These are phyloP conservation scores for Brachionus angularis DNA, from an alignment of 1,140 invertebrate species.

Conservation along the genomic window DNA sequence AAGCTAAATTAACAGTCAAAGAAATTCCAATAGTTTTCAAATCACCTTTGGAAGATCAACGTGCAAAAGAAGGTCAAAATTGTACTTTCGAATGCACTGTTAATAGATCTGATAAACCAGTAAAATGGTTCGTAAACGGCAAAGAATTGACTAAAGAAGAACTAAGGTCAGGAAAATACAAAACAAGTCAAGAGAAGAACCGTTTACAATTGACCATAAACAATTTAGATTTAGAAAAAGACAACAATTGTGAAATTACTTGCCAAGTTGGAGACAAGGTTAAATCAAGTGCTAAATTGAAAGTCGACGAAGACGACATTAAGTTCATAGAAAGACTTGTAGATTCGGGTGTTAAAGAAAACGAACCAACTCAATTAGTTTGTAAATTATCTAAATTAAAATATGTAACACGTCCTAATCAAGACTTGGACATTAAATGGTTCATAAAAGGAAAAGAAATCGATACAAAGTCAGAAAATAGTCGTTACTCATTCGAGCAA, in stretches of 20 bases:
- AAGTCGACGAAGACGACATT: constrained; percentile 37
- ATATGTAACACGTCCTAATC: constrained; percentile 24
- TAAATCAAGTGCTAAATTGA: neutral
- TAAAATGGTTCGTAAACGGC: constrained; percentile 40
- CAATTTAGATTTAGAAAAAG: neutral
- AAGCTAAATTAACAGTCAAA: constrained; percentile 21
- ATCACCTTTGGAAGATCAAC: constrained; percentile 29
- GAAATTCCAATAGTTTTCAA: constrained; percentile 21
- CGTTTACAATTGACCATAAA: neutral
- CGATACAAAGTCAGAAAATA: neutral
- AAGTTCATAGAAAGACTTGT: constrained; percentile 20
- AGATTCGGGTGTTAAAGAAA: constrained; percentile 33
- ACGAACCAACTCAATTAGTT: constrained; percentile 15
- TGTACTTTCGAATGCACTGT: constrained; percentile 37
- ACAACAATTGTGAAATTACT: constrained; percentile 26
- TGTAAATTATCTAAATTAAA: constrained; percentile 36
- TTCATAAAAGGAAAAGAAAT: constrained; percentile 28
- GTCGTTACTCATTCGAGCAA: constrained; percentile 5
- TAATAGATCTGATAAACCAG: constrained; percentile 31
- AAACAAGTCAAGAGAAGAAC: constrained; percentile 25
- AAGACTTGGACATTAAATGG: constrained; percentile 37
- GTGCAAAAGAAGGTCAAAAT: constrained; percentile 22
- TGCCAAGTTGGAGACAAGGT: constrained; percentile 31
- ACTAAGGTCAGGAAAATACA: constrained; percentile 23
- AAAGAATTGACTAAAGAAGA: constrained; percentile 19